Percentiles rank a stretch among this genome's conserved stretches.
Conservation (phyloP, 1,140 invertebrate genomes). For the Drosophila pruinosa region DNA sequence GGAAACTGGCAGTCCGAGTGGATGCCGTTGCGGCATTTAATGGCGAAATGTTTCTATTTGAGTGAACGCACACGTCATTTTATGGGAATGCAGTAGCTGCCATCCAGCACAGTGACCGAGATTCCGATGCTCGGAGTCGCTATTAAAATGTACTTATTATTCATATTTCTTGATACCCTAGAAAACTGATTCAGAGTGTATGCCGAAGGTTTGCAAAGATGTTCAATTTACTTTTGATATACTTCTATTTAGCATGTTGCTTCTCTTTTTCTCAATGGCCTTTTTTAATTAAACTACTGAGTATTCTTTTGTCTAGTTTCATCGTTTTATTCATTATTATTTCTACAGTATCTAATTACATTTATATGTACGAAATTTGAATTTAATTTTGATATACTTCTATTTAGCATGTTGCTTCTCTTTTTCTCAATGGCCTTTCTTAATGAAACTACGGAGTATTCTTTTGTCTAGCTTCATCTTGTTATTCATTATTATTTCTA, state of each 20-base stretch:
- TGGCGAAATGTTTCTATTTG: constrained; percentile 73
- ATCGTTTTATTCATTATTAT: background rate
- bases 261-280: too few relatives aligned
- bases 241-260: background rate
- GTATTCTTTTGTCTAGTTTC: background rate
- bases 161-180: constrained; percentile 17
- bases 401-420: background rate
- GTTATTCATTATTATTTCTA: background rate
- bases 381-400: background rate
- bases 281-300: background rate
- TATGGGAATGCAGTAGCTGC: constrained; percentile 52
- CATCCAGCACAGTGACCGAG: constrained; percentile 4
- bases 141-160: constrained; percentile 49
- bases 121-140: constrained; percentile 47
- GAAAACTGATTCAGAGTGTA: background rate
- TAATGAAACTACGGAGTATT: background rate
- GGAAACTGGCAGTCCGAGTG: constrained; percentile 25
- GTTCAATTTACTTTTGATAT: background rate
- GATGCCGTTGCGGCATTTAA: constrained; percentile 32
- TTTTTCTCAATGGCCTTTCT: too few relatives aligned
- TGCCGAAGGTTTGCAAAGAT: background rate
- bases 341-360: constrained; percentile 11
- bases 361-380: too few relatives aligned
- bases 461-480: background rate
- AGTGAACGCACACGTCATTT: constrained; percentile 69